phyloP scores from a whole-genome alignment of 2,113 vertebrate species.

The Hyla sarda region DNA sequence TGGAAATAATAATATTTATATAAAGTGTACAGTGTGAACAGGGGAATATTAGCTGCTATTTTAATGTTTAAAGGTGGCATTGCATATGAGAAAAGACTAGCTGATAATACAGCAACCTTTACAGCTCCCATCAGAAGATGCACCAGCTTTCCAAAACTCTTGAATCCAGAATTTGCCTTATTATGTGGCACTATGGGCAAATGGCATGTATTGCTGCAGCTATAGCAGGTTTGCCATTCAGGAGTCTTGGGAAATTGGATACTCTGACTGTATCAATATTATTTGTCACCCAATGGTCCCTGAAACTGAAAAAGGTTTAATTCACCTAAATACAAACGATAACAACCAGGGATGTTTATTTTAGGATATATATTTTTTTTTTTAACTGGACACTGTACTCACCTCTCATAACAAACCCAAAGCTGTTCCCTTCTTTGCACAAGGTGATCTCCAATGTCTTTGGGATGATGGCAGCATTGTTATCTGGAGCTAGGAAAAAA shows the following conservation, averaged over 20 bases:
- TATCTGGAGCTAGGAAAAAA: conserved; percentile 80
- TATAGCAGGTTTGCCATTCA: not conserved
- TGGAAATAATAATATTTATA: too few species aligned
- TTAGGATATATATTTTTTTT: not conserved
- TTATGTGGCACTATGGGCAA: not conserved
- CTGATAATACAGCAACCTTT: not conserved
- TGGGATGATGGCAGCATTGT: conserved; percentile 82
- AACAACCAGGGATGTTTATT: not conserved
- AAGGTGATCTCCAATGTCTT: conserved; percentile 93
- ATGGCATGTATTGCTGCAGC: not conserved
- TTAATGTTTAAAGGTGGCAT: not conserved
- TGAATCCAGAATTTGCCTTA: not conserved
- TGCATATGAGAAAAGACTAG: not conserved
- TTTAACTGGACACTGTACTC: not conserved
- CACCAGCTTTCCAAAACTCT: not conserved
- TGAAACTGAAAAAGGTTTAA: not conserved
- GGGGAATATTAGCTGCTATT: not conserved
- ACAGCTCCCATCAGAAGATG: not conserved
- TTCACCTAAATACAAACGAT: not conserved
- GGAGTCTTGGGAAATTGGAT: not conserved
- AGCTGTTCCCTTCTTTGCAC: conserved; percentile 95
- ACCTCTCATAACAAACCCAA: conserved; percentile 97
- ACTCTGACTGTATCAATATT: not conserved
- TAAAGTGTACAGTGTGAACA: not conserved
- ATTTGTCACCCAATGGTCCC: not conserved